Evolutionary conservation across 2,888 invertebrate genomes (phyloP).

Genomic region (Trachelus troglodyta): DNA sequence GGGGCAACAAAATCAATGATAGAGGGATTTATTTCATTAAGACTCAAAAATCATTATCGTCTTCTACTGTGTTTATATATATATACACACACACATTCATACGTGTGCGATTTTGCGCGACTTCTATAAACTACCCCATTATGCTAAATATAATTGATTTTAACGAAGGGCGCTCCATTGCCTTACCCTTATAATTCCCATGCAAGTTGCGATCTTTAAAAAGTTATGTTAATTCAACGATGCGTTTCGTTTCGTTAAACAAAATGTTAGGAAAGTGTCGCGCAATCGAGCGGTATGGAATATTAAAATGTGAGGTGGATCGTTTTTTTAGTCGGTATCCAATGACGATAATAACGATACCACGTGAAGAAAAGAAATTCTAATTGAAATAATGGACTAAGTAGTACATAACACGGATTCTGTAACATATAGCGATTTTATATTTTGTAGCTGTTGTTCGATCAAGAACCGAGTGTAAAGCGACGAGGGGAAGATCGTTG

Average conservation of each 20-base stretch:
- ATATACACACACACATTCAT: background rate
- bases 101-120: background rate
- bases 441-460: constrained; percentile 43
- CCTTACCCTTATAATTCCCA: background rate
- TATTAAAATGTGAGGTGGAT: background rate
- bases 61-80: background rate
- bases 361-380: background rate
- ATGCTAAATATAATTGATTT: background rate
- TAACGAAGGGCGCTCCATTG: background rate
- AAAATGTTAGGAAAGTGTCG: background rate
- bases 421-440: constrained; percentile 38
- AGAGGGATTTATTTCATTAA: background rate
- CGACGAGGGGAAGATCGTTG: background rate
- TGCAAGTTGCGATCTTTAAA: background rate
- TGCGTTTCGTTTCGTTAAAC: background rate
- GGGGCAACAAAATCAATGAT: background rate
- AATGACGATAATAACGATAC: background rate
- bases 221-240: background rate
- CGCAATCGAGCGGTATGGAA: background rate
- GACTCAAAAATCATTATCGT: background rate
- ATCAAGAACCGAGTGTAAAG: constrained; percentile 11
- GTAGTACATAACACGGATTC: constrained; percentile 4
- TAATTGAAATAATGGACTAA: background rate
- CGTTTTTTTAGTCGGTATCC: background rate
- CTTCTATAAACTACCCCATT: background rate